Conservation (phyloP, 2,113 vertebrate genomes). For the mouse (Mus musculus) region GRCm39 chr11:56645501-56646000, state of each 20-base stretch:
- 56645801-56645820: neutral
- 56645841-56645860: neutral
- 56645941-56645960: neutral
- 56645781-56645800: neutral
- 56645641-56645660: neutral
- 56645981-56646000: neutral
- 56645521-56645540: neutral
- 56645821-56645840: constrained; percentile 6
- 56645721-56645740: neutral
- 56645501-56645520: neutral
- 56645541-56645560: neutral
- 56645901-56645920: neutral
- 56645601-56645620: neutral
- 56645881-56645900: neutral
- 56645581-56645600: neutral
- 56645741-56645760: neutral
- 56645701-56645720: neutral
- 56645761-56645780: neutral
- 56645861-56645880: neutral
- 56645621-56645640: neutral
- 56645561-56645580: neutral
- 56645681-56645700: neutral
- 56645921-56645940: neutral
- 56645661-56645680: neutral
- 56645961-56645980: neutral